These are phyloP conservation scores for Melinaea marsaeus DNA, from an alignment of 2,888 invertebrate species.

Conservation along the genomic window DNA sequence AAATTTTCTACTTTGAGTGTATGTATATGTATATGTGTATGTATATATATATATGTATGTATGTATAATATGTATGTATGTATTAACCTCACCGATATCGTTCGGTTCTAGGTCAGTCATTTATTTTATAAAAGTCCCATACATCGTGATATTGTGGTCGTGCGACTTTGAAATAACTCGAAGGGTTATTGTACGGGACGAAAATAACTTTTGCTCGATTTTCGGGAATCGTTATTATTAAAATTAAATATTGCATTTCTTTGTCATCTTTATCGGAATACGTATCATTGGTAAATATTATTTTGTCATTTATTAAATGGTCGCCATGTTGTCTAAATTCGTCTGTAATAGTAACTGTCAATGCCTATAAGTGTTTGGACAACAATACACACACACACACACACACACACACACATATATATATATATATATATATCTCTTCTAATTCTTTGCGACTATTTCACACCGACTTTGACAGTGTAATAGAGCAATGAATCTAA, in stretches of 20 bases:
- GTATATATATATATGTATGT: too few species aligned
- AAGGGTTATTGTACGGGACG: constrained; percentile 31
- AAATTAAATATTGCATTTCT: not conserved
- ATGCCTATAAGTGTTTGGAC: too few species aligned
- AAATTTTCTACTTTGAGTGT: constrained; percentile 38
- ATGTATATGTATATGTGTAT: too few species aligned
- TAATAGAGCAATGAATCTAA: too few species aligned
- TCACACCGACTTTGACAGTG: too few species aligned
- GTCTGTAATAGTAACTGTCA: too few species aligned
- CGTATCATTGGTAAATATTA: not conserved
- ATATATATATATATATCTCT: too few species aligned
- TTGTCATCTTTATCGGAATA: not conserved
- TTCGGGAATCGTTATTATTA: constrained; percentile 27
- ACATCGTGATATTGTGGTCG: constrained; percentile 6
- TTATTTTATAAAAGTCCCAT: constrained; percentile 60
- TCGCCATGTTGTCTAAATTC: too few species aligned
- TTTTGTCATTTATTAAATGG: not conserved
- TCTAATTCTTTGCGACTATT: too few species aligned
- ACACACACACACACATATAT: too few species aligned
- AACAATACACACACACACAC: too few species aligned
- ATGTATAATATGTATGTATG: too few species aligned
- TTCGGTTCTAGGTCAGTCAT: constrained; percentile 59
- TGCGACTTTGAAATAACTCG: constrained; percentile 17
- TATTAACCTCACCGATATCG: constrained; percentile 32
- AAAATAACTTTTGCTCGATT: constrained; percentile 32